phyloP scores from a whole-genome alignment of 1,140 invertebrate species.

The Agrypnia vestita region DNA sequence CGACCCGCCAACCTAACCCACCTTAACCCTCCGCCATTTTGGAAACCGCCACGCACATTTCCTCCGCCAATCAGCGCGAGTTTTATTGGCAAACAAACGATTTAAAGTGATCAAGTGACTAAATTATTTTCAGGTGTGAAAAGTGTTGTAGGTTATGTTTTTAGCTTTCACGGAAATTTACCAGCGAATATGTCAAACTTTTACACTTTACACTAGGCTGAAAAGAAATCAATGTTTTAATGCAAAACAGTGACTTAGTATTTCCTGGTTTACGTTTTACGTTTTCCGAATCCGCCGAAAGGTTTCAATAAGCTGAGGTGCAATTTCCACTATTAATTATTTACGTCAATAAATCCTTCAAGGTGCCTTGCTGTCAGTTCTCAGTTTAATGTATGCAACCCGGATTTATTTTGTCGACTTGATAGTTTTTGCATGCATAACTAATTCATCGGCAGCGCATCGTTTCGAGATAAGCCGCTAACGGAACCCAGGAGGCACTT shows the following conservation, averaged over 20 bases:
- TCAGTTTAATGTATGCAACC: slow-evolving; percentile 5
- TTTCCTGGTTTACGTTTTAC: no score
- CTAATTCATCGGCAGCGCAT: slow-evolving; percentile 33
- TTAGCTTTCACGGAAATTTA: no score
- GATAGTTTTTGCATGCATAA: slow-evolving; percentile 37
- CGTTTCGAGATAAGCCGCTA: slow-evolving; percentile 37
- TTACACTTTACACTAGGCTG: no score
- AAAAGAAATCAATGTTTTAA: no score
- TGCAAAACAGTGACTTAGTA: no score
- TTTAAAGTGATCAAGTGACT: slow-evolving; percentile 37
- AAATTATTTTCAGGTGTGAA: slow-evolving; percentile 34
- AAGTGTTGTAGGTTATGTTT: neutral
- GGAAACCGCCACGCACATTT: slow-evolving; percentile 2
- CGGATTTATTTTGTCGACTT: slow-evolving; percentile 20
- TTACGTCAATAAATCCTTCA: no score
- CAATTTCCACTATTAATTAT: no score
- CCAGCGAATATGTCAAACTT: no score
- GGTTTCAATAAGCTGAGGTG: no score
- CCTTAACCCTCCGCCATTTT: slow-evolving; percentile 37
- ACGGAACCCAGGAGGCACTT: slow-evolving; percentile 39
- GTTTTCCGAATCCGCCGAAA: no score
- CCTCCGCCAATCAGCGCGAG: slow-evolving; percentile 3
- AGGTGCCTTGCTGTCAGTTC: no score
- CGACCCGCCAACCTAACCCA: slow-evolving; percentile 9
- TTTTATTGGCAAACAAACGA: neutral